Evolutionary conservation across 1,140 invertebrate species (phyloP).

Genomic region (Drosophila albomicans): DNA sequence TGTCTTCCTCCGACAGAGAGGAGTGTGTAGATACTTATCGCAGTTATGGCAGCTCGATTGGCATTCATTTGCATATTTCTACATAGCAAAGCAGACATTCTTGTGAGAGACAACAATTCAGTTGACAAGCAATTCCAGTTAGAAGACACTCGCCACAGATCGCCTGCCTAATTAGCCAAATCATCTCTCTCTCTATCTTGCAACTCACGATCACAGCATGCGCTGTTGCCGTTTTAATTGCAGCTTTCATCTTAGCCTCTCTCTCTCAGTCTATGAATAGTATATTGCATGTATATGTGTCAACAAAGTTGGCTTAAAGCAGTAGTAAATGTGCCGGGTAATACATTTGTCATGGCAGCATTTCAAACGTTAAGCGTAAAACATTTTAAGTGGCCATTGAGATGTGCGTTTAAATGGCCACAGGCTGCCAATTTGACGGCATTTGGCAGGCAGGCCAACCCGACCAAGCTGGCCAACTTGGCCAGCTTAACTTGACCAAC

Average conservation of each 20-base stretch:
- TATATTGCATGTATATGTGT: slow-evolving; percentile 52
- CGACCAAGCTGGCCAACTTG: slow-evolving; percentile 1
- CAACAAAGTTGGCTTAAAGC: slow-evolving; percentile 47
- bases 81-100: slow-evolving; percentile 66
- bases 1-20: too few species aligned
- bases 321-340: slow-evolving; percentile 55
- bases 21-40: slow-evolving; percentile 50
- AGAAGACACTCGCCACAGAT: slow-evolving; percentile 1
- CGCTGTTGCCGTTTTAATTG: slow-evolving; percentile 70
- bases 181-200: slow-evolving; percentile 71
- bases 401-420: slow-evolving; percentile 58
- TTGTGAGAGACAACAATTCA: slow-evolving; percentile 48
- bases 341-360: slow-evolving; percentile 62
- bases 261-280: neutral
- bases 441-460: slow-evolving; percentile 42
- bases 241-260: slow-evolving; percentile 64
- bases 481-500: neutral
- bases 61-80: slow-evolving; percentile 76
- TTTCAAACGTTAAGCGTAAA: slow-evolving; percentile 28
- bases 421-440: slow-evolving; percentile 61
- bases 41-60: slow-evolving; percentile 62
- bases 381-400: slow-evolving; percentile 64
- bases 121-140: slow-evolving; percentile 63
- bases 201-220: neutral
- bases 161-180: slow-evolving; percentile 75